Base-by-base conservation (phyloP, 2,113 vertebrate species). In the Prietella phreatophila region DNA sequence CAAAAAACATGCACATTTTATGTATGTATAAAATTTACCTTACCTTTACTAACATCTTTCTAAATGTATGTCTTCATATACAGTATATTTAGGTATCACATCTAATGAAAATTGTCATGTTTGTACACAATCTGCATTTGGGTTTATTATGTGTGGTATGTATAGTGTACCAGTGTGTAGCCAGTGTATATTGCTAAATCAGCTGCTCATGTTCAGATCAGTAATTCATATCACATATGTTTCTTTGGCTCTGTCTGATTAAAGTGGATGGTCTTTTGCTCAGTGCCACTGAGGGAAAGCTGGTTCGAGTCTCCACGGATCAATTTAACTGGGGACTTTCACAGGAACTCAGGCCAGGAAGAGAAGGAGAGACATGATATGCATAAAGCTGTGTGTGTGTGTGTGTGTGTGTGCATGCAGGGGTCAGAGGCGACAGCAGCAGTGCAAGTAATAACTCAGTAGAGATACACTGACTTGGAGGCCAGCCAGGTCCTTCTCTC, bases 371-470 rank as follows among this genome's bases (percentile, higher is more conserved):
- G 60, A 58, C 60, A 69, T 50, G 69, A 88, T 65, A 78, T 84
- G 71, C 86, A 88, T 87, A 87, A 53, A 39, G 85, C 42, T 22
- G 4, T 63, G 36, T 79, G 58, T 63, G 73, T 33, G 85, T 63
- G 75, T 86, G 81, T 73, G 61, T 36, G 47, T 80, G 73, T 84
- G 53, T 55, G 53, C 39, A 53, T 27, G 6, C 82, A 71, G 81
- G 86, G 69, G 87, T 88, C 76, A 85, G 85, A 83, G 87, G 73
- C 25, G 50, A 80, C 87, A 84, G 73, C 82, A 88, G 60, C 82
- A 88, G 82, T 88, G 87, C 83, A 86, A 89, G 76, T 87, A 87
- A 89, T 84, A 90, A 90, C 88, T 88, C 86, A 87, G 86, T 30
- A 75, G 75, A 82, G 63, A 87, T 71, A 82, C 89, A 85, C 56